Percentiles rank a stretch among this genome's conserved stretches.
Evolutionary conservation across 2,113 vertebrate species (phyloP).

Genomic region (Nothocercus julius): DNA sequence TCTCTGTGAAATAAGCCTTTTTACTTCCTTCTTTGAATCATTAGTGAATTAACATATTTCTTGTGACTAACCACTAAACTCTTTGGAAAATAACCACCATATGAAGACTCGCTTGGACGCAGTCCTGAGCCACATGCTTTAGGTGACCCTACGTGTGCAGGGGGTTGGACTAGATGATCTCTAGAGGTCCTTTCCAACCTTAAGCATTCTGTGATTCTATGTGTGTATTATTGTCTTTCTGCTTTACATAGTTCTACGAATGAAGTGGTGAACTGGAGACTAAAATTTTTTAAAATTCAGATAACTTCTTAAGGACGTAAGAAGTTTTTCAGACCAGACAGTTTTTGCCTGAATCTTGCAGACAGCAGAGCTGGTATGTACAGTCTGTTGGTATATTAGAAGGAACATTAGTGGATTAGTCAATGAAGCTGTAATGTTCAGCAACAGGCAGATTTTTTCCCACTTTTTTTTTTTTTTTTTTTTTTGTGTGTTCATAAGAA

Average conservation of each 20-base stretch:
- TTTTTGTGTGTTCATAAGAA: neutral
- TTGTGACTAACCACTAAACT: rapidly evolving
- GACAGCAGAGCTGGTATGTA: neutral
- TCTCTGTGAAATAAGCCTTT: neutral
- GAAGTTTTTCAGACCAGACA: neutral
- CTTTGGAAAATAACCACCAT: neutral
- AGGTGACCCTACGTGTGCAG: no score
- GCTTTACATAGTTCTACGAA: rapidly evolving
- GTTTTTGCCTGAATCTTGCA: neutral
- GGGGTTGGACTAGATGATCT: no score
- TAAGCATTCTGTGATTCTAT: no score
- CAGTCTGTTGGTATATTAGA: neutral
- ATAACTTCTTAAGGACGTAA: neutral
- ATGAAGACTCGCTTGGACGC: no score
- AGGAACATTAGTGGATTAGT: neutral
- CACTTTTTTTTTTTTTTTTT: neutral
- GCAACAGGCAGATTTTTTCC: neutral
- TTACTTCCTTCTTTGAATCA: neutral
- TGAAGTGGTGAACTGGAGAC: neutral
- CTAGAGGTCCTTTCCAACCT: no score
- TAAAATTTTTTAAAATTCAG: neutral
- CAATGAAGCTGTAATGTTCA: neutral
- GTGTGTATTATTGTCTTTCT: rapidly evolving
- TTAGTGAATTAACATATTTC: neutral
- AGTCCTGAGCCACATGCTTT: no score